phyloP scores from a whole-genome alignment of 2,113 vertebrate genomes.

The Oxyruncus cristatus region DNA sequence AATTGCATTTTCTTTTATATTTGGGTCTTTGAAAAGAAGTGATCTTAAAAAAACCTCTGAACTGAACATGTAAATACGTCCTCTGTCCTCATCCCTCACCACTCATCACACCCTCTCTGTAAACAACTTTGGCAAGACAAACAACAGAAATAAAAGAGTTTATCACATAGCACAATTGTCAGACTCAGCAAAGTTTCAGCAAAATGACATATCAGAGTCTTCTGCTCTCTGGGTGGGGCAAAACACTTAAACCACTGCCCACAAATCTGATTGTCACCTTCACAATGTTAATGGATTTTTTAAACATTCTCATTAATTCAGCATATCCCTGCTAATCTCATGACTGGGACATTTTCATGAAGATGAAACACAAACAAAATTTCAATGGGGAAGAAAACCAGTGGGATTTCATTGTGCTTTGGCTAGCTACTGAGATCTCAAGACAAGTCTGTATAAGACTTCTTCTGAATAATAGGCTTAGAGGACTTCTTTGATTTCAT shows the following conservation, averaged over 20 bases:
- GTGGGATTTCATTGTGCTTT: neutral
- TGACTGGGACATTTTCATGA: neutral
- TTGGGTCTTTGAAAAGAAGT: neutral
- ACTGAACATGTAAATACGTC: neutral
- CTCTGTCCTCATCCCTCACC: neutral
- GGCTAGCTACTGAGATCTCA: neutral
- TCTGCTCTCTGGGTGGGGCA: neutral
- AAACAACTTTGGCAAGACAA: neutral
- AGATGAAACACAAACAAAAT: slow-evolving; percentile 10
- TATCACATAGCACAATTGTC: neutral
- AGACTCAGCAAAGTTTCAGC: slow-evolving; percentile 6
- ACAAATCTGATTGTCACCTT: neutral
- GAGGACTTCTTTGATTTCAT: neutral
- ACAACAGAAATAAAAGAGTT: slow-evolving; percentile 7
- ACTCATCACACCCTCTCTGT: slow-evolving; percentile 48
- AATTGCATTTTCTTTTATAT: neutral
- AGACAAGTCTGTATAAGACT: neutral
- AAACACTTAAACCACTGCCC: neutral
- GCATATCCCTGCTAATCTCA: slow-evolving; percentile 20
- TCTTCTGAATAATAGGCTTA: neutral
- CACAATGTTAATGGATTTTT: neutral
- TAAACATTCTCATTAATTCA: neutral
- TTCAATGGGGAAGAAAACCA: neutral
- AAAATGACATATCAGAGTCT: slow-evolving; percentile 4
- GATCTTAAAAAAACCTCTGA: neutral